Evolutionary conservation across 2,888 invertebrate genomes (phyloP), one percentile per base, ranked within the genome.

Genomic region (Noctua pronuba): DNA sequence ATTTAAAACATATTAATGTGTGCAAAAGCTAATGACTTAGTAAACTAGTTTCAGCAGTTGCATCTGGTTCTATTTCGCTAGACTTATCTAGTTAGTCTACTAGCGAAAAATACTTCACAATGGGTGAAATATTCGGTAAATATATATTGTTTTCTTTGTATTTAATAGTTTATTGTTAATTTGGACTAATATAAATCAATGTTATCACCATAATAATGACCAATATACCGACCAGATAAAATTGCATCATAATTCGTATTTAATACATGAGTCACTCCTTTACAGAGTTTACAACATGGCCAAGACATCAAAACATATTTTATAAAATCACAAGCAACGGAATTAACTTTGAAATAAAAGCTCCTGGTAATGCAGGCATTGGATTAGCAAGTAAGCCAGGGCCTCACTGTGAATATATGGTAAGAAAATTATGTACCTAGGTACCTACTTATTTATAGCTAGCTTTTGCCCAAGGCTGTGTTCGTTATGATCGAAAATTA

Each of bases 281-380:
- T 92, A 38, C 90, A 95, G 95, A 93, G 88, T 83, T 94, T 11
- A 91, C 90, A 35, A 92, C 93, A 77, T 87, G 88, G 82, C 91
- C 91, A 8, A 90, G 86, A 58, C 91, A 93, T 49, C 91, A 91
- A 28, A 90, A 88, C 76, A 82, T 91, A 38, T 94, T 92, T 75
- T 95, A 94, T 84, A 92, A 89, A 88, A 84, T 93, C 31, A 88
- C 92, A 16, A 91, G 92, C 74, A 90, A 88, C 77, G 92, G 91
- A 38, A 65, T 95, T 2, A 86, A 89, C 74, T 94, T 95, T 81
- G 93, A 93, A 80, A 88, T 95, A 0, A 95, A 92, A 87, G 90
- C 92, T 31, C 24, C 66, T 24, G 87, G 89, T 44, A 86, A 88
- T 88, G 94, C 93, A 69, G 83, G 82, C 4, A 88, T 95, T 75